These are phyloP conservation scores for Zenarchopterus dispar DNA, from an alignment of 2,797 vertebrate genomes.

Conservation along the genomic window DNA sequence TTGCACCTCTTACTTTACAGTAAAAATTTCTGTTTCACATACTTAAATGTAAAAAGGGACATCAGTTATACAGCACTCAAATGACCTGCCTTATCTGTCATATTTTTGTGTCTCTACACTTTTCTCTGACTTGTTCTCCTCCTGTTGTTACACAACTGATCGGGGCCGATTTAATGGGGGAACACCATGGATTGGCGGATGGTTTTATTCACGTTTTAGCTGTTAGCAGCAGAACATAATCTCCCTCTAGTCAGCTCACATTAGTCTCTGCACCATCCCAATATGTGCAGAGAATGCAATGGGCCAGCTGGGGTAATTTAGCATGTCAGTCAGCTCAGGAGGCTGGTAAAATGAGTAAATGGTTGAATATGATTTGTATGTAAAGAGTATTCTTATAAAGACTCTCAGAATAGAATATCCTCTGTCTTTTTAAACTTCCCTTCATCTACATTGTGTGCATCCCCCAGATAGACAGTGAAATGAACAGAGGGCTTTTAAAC, in stretches of 20 bases:
- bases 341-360: constrained; percentile 79
- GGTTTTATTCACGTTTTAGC: constrained; percentile 76
- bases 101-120: not conserved
- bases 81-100: too few species aligned
- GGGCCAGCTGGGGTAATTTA: constrained; percentile 80
- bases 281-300: constrained; percentile 79
- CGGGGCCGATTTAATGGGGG: constrained; percentile 71
- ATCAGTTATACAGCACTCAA: too few species aligned
- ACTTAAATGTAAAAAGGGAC: too few species aligned
- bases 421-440: constrained; percentile 67
- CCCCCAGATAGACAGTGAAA: constrained; percentile 78
- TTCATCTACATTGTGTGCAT: constrained; percentile 79
- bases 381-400: constrained; percentile 78
- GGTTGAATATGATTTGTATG: constrained; percentile 80
- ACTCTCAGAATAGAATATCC: constrained; percentile 74
- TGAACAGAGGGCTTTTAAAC: constrained; percentile 83
- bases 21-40: too few species aligned
- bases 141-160: constrained; percentile 65
- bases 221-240: constrained; percentile 81
- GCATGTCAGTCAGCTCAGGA: constrained; percentile 79
- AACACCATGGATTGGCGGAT: constrained; percentile 70
- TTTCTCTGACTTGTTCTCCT: constrained; percentile 17
- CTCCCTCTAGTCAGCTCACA: constrained; percentile 82
- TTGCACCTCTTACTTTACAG: too few species aligned
- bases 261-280: constrained; percentile 80